phyloP scores from a whole-genome alignment of 53 echinoderm and acorn worm genomes.

The Actinopyga echinites region DNA sequence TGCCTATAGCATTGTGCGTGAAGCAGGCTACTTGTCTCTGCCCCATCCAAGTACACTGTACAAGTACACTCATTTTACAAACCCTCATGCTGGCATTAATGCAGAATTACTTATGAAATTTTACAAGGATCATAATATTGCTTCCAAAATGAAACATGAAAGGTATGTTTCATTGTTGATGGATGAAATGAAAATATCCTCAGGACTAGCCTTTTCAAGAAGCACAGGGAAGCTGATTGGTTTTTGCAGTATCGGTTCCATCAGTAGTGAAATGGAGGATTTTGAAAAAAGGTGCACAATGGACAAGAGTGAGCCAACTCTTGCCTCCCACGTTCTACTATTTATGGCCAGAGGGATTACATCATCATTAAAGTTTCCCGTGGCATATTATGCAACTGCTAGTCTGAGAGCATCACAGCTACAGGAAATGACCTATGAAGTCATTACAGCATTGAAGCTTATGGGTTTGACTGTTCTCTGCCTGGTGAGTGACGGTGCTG shows the following conservation, averaged over 20 bases:
- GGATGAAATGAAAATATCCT: too few relatives aligned
- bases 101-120: background rate
- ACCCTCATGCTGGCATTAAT: conserved; percentile 23
- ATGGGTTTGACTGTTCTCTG: background rate
- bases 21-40: background rate
- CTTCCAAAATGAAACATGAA: too few relatives aligned
- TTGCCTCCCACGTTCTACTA: background rate
- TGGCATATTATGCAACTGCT: background rate
- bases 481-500: background rate
- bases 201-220: too few relatives aligned
- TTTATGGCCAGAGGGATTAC: conserved; percentile 6
- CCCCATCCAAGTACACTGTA: conserved; percentile 9
- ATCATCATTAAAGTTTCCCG: background rate
- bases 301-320: background rate
- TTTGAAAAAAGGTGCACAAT: background rate
- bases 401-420: background rate
- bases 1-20: conserved; percentile 19
- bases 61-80: conserved; percentile 36
- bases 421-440: background rate
- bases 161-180: too few relatives aligned
- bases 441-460: background rate
- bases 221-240: too few relatives aligned
- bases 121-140: too few relatives aligned
- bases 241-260: too few relatives aligned
- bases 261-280: too few relatives aligned